Conservation (phyloP, 2,888 invertebrate species). For the Plemyria rubiginata region DNA sequence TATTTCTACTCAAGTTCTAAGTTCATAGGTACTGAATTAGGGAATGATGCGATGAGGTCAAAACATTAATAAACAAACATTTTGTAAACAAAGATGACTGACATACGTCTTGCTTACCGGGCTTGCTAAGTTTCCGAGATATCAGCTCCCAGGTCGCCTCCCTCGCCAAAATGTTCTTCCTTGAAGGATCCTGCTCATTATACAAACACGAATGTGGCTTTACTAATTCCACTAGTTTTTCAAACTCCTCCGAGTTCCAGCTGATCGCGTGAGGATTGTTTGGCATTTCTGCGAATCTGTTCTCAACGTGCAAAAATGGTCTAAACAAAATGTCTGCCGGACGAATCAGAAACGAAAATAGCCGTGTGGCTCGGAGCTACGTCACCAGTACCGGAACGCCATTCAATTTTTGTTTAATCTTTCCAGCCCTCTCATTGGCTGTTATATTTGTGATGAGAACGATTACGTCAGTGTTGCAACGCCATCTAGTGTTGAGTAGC, state of each 20-base stretch:
- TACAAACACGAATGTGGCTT: constrained; percentile 73
- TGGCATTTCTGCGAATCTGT: constrained; percentile 63
- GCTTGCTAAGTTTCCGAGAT: constrained; percentile 67
- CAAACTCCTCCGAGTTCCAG: constrained; percentile 74
- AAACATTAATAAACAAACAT: constrained; percentile 6
- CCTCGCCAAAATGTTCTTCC: constrained; percentile 73
- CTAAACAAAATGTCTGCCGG: constrained; percentile 77
- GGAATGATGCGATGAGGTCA: not conserved
- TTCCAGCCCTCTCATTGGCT: constrained; percentile 58
- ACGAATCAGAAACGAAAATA: constrained; percentile 77
- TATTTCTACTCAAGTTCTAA: not conserved
- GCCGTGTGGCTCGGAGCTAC: constrained; percentile 75
- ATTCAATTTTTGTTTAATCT: constrained; percentile 48
- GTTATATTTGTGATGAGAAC: constrained; percentile 20
- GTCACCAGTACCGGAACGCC: constrained; percentile 57
- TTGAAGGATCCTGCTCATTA: constrained; percentile 68
- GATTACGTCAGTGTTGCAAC: constrained; percentile 9
- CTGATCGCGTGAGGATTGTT: constrained; percentile 66
- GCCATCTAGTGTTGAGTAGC: constrained; percentile 36
- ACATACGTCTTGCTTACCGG: constrained; percentile 61
- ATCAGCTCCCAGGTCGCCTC: constrained; percentile 77
- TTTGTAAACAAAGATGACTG: constrained; percentile 22
- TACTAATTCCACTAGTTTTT: constrained; percentile 71
- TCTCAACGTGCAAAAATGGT: constrained; percentile 47
- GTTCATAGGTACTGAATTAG: not conserved